Percentiles rank a stretch among this genome's conserved stretches.
phyloP scores from a whole-genome alignment of 2,113 vertebrate species.

The Megaceryle torquata region DNA sequence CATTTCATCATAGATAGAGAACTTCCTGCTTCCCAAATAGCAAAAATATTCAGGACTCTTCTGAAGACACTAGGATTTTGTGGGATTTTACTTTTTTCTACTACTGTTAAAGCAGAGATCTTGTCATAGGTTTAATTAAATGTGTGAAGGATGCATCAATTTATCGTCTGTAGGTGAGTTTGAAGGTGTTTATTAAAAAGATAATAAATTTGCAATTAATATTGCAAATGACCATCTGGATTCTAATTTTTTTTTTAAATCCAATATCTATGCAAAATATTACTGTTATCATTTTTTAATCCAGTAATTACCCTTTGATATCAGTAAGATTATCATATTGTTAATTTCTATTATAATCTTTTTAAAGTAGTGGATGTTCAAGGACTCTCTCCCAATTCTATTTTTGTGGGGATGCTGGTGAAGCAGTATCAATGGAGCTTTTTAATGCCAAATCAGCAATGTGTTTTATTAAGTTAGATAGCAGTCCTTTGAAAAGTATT shows the following conservation, averaged over 20 bases:
- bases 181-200: background rate
- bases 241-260: background rate
- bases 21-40: background rate
- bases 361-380: background rate
- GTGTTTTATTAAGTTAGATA: slow-evolving; percentile 1
- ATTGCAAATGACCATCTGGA: background rate
- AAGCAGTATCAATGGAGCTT: background rate
- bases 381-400: background rate
- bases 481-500: background rate
- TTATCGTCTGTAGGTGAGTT: background rate
- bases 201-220: background rate
- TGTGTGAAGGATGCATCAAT: background rate
- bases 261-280: background rate
- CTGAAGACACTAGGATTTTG: background rate
- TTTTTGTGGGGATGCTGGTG: background rate
- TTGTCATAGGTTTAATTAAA: background rate
- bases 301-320: background rate
- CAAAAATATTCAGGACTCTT: background rate
- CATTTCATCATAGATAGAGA: background rate
- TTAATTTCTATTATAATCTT: background rate
- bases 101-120: background rate
- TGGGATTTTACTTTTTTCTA: background rate
- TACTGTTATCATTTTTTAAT: background rate
- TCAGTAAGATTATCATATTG: background rate
- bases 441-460: background rate